Percentiles rank a stretch among this genome's conserved stretches.
Conservation (phyloP, 2,113 vertebrate genomes). For the Physeter macrocephalus region DNA sequence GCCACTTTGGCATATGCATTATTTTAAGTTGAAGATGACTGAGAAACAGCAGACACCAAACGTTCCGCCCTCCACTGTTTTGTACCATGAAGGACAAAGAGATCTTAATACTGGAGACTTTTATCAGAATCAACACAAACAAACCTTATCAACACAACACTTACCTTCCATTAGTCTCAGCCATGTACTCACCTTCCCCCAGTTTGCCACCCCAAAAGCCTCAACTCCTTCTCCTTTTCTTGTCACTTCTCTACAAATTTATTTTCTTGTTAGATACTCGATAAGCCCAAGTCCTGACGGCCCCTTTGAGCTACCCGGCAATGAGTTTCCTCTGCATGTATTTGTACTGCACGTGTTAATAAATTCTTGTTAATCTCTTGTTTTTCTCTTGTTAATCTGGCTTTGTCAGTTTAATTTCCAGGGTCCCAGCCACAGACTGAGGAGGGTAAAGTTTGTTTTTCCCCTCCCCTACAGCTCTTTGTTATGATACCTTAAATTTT, state of each 20-base stretch:
- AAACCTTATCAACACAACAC: not conserved
- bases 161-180: too few relatives aligned
- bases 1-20: not conserved
- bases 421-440: not conserved
- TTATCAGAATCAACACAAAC: not conserved
- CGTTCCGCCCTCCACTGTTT: not conserved
- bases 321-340: not conserved
- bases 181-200: not conserved
- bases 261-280: not conserved
- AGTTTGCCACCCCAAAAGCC: not conserved
- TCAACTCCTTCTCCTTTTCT: not conserved
- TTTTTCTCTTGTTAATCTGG: not conserved
- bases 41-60: not conserved
- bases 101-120: too few relatives aligned
- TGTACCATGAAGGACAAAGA: not conserved
- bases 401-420: not conserved
- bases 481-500: not conserved
- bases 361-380: not conserved
- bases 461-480: not conserved
- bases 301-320: too few relatives aligned
- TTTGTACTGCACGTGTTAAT: not conserved
- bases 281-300: fast-evolving
- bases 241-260: not conserved
- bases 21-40: not conserved
- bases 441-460: not conserved